Evolutionary conservation across 2,888 invertebrate species (phyloP).

Genomic region (Drosophila robusta): DNA sequence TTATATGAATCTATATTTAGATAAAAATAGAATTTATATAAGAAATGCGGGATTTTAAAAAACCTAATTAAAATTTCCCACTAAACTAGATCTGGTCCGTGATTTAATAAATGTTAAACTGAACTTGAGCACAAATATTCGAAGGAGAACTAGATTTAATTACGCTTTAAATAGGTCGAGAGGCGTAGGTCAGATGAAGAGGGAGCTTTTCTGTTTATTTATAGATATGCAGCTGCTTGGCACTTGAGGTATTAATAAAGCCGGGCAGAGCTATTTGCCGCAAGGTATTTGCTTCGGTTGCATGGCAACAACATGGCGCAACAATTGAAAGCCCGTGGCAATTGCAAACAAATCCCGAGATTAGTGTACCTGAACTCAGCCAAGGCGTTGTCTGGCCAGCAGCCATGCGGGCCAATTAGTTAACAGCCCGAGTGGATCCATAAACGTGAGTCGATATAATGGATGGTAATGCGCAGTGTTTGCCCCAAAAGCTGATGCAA

Average conservation of each 20-base stretch:
- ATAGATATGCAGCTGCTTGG: neutral
- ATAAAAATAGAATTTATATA: too few species aligned
- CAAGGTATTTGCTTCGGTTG: conserved; percentile 7
- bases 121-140: neutral
- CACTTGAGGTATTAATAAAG: neutral
- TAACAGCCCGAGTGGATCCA: conserved; percentile 2
- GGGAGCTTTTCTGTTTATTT: neutral
- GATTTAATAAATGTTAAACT: neutral
- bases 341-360: conserved; percentile 9
- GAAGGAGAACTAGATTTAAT: neutral
- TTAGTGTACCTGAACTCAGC: conserved; percentile 12
- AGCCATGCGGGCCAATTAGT: conserved; percentile 27
- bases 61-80: neutral
- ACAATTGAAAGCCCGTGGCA: conserved; percentile 9
- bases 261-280: neutral
- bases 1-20: too few species aligned
- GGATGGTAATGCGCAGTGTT: neutral
- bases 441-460: neutral
- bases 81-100: neutral
- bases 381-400: conserved; percentile 15
- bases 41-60: too few species aligned
- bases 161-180: neutral
- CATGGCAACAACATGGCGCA: conserved; percentile 11
- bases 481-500: too few species aligned
- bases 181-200: too few species aligned